Percentiles rank a stretch among this genome's conserved stretches.
Evolutionary conservation across 2,888 invertebrate species (phyloP).

Genomic region (Conops quadrifasciatus): DNA sequence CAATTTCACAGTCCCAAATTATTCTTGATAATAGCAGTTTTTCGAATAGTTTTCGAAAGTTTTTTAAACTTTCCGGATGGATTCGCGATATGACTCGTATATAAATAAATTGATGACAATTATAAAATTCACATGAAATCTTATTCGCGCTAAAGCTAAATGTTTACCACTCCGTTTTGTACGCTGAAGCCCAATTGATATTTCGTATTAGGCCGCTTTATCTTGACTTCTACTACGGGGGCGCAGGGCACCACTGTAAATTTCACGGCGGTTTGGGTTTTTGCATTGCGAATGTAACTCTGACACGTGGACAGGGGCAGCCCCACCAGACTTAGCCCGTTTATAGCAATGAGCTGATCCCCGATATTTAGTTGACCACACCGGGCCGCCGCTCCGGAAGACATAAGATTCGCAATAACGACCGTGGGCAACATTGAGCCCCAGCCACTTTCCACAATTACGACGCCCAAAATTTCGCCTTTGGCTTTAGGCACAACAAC

Average conservation of each 20-base stretch:
- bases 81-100: too few relatives aligned
- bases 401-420: constrained; percentile 97
- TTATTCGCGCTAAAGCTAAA: not conserved
- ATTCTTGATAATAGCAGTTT: too few relatives aligned
- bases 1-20: too few relatives aligned
- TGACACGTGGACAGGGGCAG: constrained; percentile 97
- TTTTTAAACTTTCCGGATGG: too few relatives aligned
- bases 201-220: constrained; percentile 98
- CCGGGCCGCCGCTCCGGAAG: constrained; percentile 95
- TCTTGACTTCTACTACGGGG: constrained; percentile 99
- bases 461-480: constrained; percentile 97
- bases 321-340: constrained; percentile 97
- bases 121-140: too few relatives aligned
- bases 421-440: constrained; percentile 99
- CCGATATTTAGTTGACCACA: constrained; percentile 99
- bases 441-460: constrained; percentile 99
- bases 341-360: constrained; percentile 98
- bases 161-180: constrained; percentile 95
- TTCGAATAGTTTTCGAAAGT: too few relatives aligned
- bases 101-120: too few relatives aligned
- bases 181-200: constrained; percentile 99
- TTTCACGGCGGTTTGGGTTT: constrained; percentile 98
- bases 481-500: constrained; percentile 98
- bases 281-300: constrained; percentile 98
- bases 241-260: constrained; percentile 99